phyloP scores from a whole-genome alignment of 2,888 invertebrate genomes.

The Heliconius ismenius region DNA sequence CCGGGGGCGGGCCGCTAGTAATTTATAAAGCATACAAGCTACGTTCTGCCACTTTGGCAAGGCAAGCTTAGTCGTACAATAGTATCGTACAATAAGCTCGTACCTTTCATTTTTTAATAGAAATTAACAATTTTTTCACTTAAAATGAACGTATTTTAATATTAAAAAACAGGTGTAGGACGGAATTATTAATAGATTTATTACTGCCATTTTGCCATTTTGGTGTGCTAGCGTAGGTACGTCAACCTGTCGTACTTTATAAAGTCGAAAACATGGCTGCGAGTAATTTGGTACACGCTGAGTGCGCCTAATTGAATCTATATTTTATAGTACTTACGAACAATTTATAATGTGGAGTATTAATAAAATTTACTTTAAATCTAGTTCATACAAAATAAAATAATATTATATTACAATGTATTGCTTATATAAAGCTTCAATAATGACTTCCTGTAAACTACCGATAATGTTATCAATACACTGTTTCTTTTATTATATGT shows the following conservation, averaged over 20 bases:
- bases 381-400: background rate
- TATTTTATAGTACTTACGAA: slow-evolving; percentile 1
- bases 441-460: background rate
- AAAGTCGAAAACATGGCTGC: slow-evolving; percentile 20
- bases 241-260: slow-evolving; percentile 23
- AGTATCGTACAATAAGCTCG: background rate
- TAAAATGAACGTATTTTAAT: background rate
- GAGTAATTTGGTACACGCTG: slow-evolving; percentile 28
- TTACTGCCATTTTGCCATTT: background rate
- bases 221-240: background rate
- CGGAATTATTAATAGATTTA: background rate
- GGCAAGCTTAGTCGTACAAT: background rate
- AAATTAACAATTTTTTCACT: background rate
- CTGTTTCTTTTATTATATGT: background rate
- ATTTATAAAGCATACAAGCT: background rate
- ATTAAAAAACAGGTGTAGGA: background rate
- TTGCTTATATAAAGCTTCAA: background rate
- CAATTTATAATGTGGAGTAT: background rate
- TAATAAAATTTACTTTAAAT: background rate
- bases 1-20: too few relatives aligned
- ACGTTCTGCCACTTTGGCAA: background rate
- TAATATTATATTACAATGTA: background rate
- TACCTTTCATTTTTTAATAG: background rate
- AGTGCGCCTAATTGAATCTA: slow-evolving; percentile 28
- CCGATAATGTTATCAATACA: background rate